phyloP scores from a whole-genome alignment of 2,888 invertebrate genomes.

The Prosopocoilus inquinatus region DNA sequence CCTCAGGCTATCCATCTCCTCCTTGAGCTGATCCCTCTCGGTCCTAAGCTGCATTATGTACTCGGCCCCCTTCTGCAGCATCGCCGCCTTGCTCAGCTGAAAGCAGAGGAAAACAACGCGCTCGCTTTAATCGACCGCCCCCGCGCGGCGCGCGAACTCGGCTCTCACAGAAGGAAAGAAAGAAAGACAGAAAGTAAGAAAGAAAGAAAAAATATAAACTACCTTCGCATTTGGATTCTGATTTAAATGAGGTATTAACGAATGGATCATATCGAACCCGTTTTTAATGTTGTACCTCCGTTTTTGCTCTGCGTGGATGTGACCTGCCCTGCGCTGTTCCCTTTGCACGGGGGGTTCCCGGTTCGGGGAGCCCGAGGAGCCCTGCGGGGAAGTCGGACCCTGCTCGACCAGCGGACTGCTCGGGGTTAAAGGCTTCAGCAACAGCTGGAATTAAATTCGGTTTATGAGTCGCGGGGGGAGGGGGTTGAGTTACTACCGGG shows the following conservation, averaged over 20 bases:
- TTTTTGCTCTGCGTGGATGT: conserved; percentile 95
- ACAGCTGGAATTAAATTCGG: conserved; percentile 30
- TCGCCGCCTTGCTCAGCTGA: conserved; percentile 89
- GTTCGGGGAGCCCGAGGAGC: conserved; percentile 48
- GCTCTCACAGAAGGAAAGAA: neutral
- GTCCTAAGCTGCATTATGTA: conserved; percentile 86
- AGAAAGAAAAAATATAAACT: conserved; percentile 22
- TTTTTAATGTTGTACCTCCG: conserved; percentile 93
- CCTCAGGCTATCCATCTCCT: conserved; percentile 84
- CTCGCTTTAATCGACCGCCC: neutral
- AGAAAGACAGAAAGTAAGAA: conserved; percentile 9
- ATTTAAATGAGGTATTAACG: conserved; percentile 86
- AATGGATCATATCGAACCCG: conserved; percentile 92
- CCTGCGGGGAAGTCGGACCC: conserved; percentile 63
- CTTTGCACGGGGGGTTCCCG: conserved; percentile 56
- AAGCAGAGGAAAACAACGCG: conserved; percentile 36
- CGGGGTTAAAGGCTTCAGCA: conserved; percentile 30
- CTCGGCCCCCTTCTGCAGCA: conserved; percentile 95
- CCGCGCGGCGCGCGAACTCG: no score
- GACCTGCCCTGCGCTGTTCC: conserved; percentile 80
- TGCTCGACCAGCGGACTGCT: conserved; percentile 33
- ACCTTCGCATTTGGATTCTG: conserved; percentile 89
- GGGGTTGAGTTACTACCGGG: conserved; percentile 34
- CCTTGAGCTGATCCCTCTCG: conserved; percentile 82
- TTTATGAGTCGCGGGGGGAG: conserved; percentile 40